Conservation (phyloP, 2,113 vertebrate genomes). For the Lates calcarifer region DNA sequence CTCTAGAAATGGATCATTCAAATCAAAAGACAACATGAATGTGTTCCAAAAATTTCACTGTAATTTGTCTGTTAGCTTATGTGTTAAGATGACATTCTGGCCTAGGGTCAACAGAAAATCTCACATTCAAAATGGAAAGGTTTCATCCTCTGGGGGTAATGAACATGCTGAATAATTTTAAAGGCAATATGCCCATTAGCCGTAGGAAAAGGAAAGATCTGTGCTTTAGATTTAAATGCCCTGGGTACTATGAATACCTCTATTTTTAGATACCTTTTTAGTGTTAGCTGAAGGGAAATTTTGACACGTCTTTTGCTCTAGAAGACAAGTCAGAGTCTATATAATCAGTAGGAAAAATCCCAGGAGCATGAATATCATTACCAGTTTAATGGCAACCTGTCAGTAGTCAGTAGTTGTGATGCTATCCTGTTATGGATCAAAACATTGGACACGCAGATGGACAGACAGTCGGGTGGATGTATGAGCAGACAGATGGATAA, state of each 20-base stretch:
- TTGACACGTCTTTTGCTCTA: background rate
- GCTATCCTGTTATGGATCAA: background rate
- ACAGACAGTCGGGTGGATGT: background rate
- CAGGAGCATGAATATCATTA: background rate
- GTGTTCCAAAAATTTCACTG: background rate
- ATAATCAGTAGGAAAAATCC: background rate
- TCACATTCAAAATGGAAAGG: background rate
- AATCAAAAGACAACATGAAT: background rate
- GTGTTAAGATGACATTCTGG: background rate
- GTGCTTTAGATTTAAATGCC: background rate
- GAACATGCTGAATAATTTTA: background rate
- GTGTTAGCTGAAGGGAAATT: background rate
- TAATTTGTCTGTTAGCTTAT: background rate
- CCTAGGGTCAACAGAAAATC: background rate
- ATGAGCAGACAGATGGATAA: background rate
- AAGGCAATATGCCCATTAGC: background rate
- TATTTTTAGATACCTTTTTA: background rate
- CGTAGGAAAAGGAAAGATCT: background rate
- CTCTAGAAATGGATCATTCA: too few relatives aligned
- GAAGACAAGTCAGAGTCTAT: background rate
- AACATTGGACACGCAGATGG: constrained; percentile 2
- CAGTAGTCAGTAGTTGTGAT: background rate
- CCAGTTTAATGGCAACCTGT: background rate
- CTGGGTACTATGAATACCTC: too few relatives aligned
- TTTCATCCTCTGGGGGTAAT: constrained; percentile 1